Evolutionary conservation across 2,113 vertebrate genomes (phyloP).

Genomic region (Euleptes europaea): DNA sequence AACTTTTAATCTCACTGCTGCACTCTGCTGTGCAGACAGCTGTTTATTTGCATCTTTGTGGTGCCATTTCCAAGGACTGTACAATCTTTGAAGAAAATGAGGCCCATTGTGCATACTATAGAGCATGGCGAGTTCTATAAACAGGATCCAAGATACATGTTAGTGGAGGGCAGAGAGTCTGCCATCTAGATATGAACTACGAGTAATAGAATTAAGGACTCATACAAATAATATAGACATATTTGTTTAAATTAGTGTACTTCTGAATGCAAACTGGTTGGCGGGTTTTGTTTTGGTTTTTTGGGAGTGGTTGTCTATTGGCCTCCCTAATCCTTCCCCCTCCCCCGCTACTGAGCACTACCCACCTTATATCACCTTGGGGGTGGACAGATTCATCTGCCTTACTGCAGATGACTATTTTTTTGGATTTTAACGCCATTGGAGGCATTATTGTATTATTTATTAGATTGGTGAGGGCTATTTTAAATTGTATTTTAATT

Average conservation of each 20-base stretch:
- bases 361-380: too few species aligned
- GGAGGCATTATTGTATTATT: too few species aligned
- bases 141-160: not conserved
- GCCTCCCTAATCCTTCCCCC: too few species aligned
- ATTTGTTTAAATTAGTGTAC: not conserved
- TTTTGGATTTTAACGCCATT: too few species aligned
- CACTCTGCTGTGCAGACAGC: not conserved
- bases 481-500: too few species aligned
- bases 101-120: not conserved
- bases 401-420: too few species aligned
- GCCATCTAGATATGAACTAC: not conserved
- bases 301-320: not conserved
- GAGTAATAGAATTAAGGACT: not conserved
- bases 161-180: not conserved
- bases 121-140: not conserved
- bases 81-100: not conserved
- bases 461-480: too few species aligned
- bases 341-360: too few species aligned
- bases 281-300: not conserved
- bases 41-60: not conserved
- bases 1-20: not conserved
- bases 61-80: not conserved
- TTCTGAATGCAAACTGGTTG: not conserved
- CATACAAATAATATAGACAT: not conserved
- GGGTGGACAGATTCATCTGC: too few species aligned